phyloP scores from a whole-genome alignment of 1,140 invertebrate species.

The Bombus breviceps region DNA sequence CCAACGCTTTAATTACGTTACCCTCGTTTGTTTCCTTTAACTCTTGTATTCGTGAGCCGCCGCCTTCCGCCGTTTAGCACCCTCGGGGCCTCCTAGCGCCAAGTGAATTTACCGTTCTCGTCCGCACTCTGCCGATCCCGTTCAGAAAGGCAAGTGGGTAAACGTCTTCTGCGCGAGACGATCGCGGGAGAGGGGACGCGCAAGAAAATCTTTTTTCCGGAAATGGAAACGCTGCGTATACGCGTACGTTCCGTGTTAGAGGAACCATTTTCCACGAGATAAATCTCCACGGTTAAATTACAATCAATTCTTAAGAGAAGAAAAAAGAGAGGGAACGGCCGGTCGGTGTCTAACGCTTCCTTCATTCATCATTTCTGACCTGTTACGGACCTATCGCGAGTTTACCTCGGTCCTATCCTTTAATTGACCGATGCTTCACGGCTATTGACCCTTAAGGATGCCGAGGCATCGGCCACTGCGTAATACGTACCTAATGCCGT shows the following conservation, averaged over 20 bases:
- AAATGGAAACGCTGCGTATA: not conserved
- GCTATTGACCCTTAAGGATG: constrained; percentile 31
- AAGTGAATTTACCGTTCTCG: constrained; percentile 33
- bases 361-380: constrained; percentile 24
- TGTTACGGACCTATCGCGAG: constrained; percentile 17
- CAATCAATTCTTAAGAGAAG: not conserved
- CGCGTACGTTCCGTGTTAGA: too few relatives aligned
- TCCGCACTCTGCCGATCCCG: not conserved
- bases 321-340: not conserved
- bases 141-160: too few relatives aligned
- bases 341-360: too few relatives aligned
- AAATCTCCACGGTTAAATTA: not conserved
- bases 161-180: too few relatives aligned
- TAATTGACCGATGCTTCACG: constrained; percentile 18
- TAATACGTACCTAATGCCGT: not conserved
- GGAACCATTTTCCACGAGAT: not conserved
- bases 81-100: constrained; percentile 20
- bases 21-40: constrained; percentile 73
- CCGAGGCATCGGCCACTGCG: not conserved
- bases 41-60: constrained; percentile 36
- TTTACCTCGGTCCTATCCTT: constrained; percentile 11
- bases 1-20: constrained; percentile 72
- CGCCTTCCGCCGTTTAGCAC: constrained; percentile 25
- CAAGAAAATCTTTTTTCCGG: not conserved
- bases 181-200: not conserved